A percentile compares a stretch with the other conserved stretches of the same genome.
phyloP scores from a whole-genome alignment of 2,888 invertebrate species.

The Escarpia spicata region DNA sequence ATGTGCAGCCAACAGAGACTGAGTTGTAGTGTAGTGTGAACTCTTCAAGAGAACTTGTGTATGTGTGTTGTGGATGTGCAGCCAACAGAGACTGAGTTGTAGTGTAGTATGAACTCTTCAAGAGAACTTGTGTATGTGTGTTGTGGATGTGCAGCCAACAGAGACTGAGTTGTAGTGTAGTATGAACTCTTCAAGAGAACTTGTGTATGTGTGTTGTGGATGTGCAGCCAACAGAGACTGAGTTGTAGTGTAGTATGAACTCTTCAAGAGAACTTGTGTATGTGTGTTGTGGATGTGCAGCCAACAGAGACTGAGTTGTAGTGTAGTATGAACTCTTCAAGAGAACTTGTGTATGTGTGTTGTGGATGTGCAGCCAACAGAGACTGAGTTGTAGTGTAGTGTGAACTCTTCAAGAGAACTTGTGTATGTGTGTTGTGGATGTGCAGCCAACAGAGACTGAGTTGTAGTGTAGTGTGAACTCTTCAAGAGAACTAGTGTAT shows the following conservation, averaged over 20 bases:
- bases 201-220: constrained; percentile 67
- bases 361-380: constrained; percentile 85
- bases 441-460: constrained; percentile 88
- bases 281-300: constrained; percentile 75
- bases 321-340: too few species aligned
- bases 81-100: constrained; percentile 83
- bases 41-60: too few species aligned
- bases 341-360: constrained; percentile 22
- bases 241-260: constrained; percentile 66
- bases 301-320: constrained; percentile 83
- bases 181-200: too few species aligned
- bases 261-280: too few species aligned
- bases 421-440: constrained; percentile 67
- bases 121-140: not conserved
- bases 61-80: constrained; percentile 75
- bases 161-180: constrained; percentile 74
- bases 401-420: too few species aligned
- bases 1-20: constrained; percentile 86
- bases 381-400: constrained; percentile 72
- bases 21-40: constrained; percentile 69
- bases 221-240: constrained; percentile 86
- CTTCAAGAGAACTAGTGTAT: too few species aligned
- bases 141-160: constrained; percentile 83
- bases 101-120: too few species aligned
- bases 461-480: constrained; percentile 55